Conservation (phyloP, 2,888 invertebrate genomes). For the Lottia scabra region DNA sequence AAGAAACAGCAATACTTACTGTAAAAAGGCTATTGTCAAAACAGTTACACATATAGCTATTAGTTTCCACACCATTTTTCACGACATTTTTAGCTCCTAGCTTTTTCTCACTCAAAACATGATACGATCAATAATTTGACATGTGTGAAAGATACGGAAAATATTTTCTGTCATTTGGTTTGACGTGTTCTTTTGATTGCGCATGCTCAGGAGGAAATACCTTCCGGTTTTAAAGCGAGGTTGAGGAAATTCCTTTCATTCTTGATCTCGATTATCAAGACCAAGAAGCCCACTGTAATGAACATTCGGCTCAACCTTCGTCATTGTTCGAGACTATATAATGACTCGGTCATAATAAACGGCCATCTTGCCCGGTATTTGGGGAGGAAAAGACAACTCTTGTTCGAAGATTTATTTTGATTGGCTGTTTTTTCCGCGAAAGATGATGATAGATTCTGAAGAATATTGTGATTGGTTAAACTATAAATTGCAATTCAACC, state of each 20-base stretch:
- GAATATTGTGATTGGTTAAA: too few relatives aligned
- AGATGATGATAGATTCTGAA: too few relatives aligned
- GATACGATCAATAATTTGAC: neutral
- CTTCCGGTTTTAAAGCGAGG: slow-evolving; percentile 10
- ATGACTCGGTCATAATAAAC: too few relatives aligned
- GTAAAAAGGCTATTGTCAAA: neutral
- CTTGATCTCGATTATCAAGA: neutral
- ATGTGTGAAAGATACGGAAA: neutral
- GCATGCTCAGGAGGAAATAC: slow-evolving; percentile 29
- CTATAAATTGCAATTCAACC: too few relatives aligned
- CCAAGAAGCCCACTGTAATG: too few relatives aligned
- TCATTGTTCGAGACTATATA: too few relatives aligned
- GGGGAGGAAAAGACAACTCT: too few relatives aligned
- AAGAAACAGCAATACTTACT: neutral
- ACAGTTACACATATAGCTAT: neutral
- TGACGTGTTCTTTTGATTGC: slow-evolving; percentile 37
- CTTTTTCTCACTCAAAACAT: neutral
- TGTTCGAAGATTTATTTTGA: too few relatives aligned
- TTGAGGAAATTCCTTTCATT: slow-evolving; percentile 11
- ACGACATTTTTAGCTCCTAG: neutral
- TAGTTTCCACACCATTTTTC: neutral
- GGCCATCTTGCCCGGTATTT: too few relatives aligned
- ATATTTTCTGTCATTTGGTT: neutral
- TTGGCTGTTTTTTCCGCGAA: too few relatives aligned
- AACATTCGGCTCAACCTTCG: too few relatives aligned